Conservation (phyloP, 2,888 invertebrate species). For the Sinelater perroti region DNA sequence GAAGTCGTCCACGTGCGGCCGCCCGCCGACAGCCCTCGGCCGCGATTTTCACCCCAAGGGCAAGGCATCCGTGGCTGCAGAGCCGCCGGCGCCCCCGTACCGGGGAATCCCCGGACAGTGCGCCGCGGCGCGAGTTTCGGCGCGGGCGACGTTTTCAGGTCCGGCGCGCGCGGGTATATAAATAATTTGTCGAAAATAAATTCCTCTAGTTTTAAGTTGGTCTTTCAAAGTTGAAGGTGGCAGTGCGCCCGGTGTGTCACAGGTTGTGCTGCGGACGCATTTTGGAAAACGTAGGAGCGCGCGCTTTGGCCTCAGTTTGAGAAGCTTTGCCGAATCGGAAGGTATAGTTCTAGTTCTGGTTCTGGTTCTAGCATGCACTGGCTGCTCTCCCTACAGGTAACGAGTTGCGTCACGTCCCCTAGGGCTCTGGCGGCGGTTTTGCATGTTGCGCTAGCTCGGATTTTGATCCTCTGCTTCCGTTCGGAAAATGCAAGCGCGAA, state of each 20-base stretch:
- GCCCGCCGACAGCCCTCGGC: neutral
- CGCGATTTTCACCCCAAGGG: too few species aligned
- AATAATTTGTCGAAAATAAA: conserved; percentile 36
- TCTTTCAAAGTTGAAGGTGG: conserved; percentile 25
- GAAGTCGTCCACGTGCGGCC: neutral
- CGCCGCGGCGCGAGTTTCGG: neutral
- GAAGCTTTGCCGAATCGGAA: conserved; percentile 15
- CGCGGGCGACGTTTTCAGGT: conserved; percentile 21
- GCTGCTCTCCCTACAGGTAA: conserved; percentile 15
- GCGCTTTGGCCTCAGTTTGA: conserved; percentile 10
- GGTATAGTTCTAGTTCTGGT: conserved; percentile 25
- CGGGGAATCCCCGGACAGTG: too few species aligned
- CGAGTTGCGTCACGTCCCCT: neutral
- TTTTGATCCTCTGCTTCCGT: neutral
- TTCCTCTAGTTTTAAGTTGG: conserved; percentile 24
- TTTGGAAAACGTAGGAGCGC: conserved; percentile 19
- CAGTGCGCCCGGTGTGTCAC: conserved; percentile 16
- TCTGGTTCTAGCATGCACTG: conserved; percentile 18
- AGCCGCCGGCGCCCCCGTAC: too few species aligned
- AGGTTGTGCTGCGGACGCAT: conserved; percentile 13
- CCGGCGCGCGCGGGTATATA: conserved; percentile 26
- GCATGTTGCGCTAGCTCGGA: neutral
- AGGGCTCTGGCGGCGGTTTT: neutral
- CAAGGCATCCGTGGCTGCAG: too few species aligned
- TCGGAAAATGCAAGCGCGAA: conserved; percentile 10